These are phyloP conservation scores for Corapipo altera DNA, from an alignment of 2,113 vertebrate genomes.

Conservation along the genomic window DNA sequence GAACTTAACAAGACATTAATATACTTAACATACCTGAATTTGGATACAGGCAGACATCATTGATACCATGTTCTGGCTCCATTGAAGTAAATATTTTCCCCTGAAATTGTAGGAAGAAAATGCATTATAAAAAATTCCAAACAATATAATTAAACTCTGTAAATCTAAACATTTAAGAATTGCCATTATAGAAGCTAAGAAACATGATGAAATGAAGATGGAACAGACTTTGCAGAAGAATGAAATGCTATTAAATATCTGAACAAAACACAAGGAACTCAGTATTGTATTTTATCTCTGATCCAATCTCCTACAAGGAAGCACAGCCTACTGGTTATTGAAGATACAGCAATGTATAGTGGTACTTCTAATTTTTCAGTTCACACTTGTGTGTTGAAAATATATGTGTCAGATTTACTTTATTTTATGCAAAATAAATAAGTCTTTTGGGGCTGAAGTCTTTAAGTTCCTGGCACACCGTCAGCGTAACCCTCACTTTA, in stretches of 20 bases:
- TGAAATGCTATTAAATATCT: not conserved
- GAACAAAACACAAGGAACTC: not conserved
- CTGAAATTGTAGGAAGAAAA: constrained; percentile 72
- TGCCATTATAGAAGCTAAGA: not conserved
- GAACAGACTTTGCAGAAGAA: not conserved
- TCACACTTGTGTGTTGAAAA: not conserved
- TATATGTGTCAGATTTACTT: not conserved
- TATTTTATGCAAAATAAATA: not conserved
- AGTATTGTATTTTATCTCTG: not conserved
- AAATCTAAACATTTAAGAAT: not conserved
- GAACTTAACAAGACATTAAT: not conserved
- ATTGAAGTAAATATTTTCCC: constrained; percentile 93
- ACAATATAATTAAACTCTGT: not conserved
- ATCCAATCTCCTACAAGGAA: not conserved
- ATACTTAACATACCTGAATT: constrained; percentile 81
- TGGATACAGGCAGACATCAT: constrained; percentile 93
- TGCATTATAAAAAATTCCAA: not conserved
- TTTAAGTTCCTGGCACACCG: not conserved
- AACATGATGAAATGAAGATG: not conserved
- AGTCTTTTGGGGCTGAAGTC: not conserved
- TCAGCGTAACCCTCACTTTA: not conserved
- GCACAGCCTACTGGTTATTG: not conserved
- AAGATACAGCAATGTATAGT: not conserved
- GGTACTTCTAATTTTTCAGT: not conserved
- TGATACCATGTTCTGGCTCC: constrained; percentile 89